Percentiles rank a stretch among this genome's conserved stretches.
These are phyloP conservation scores for Cyprinodon variegatus DNA, from an alignment of 2,113 vertebrate genomes.

Conservation along the genomic window DNA sequence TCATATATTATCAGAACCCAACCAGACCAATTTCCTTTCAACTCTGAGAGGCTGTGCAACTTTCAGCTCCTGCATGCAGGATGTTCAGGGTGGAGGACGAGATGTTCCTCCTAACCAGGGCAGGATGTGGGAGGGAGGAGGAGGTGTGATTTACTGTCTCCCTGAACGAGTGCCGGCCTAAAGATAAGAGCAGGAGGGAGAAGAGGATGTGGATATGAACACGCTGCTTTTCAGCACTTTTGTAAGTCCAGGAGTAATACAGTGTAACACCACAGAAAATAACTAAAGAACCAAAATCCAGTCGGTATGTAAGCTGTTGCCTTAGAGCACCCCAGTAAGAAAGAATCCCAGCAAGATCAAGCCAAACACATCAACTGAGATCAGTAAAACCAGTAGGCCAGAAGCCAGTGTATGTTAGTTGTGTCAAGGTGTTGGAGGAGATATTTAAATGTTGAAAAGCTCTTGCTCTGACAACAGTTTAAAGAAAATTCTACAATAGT, in stretches of 20 bases:
- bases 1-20: too few species aligned
- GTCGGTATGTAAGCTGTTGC: not conserved
- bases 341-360: too few species aligned
- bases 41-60: not conserved
- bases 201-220: not conserved
- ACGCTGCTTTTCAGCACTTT: conserved; percentile 2
- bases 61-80: conserved; percentile 21
- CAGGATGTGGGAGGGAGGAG: conserved; percentile 15
- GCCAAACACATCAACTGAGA: too few species aligned
- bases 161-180: not conserved
- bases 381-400: too few species aligned
- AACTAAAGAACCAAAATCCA: not conserved
- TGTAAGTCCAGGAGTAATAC: not conserved
- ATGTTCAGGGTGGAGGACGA: conserved; percentile 44
- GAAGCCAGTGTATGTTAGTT: too few species aligned
- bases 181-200: conserved; percentile 5
- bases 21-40: not conserved
- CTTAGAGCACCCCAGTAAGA: not conserved
- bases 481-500: too few species aligned
- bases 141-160: not conserved
- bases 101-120: conserved; percentile 24
- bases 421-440: too few species aligned
- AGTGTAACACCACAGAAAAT: not conserved
- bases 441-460: too few species aligned
- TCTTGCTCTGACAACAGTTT: too few species aligned